Evolutionary conservation across 2,888 invertebrate species (phyloP).

Genomic region (Abrostola tripartita): DNA sequence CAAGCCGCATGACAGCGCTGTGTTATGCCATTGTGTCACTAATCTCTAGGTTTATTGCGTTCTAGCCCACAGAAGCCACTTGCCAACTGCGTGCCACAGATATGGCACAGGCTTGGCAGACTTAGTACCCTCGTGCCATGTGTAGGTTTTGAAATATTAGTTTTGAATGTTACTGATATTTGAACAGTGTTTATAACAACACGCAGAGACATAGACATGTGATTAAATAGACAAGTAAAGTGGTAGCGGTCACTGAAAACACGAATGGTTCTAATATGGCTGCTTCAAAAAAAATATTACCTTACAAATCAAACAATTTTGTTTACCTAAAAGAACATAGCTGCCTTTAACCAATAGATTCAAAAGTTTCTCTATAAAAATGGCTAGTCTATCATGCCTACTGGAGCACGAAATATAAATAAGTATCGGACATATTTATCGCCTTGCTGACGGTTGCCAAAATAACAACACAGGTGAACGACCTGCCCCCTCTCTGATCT

Average conservation of each 20-base stretch:
- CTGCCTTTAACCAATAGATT: no score
- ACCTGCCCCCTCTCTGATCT: constrained; percentile 37
- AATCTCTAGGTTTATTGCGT: background rate
- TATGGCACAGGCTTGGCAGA: background rate
- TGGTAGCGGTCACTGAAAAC: no score
- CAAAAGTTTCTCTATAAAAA: no score
- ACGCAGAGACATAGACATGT: no score
- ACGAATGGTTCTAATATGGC: no score
- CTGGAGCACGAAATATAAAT: background rate
- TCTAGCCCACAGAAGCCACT: background rate
- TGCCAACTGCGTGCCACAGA: background rate
- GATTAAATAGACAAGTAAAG: no score
- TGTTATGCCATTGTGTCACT: background rate
- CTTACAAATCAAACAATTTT: no score
- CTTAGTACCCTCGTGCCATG: background rate
- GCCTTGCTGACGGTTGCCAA: constrained; percentile 16
- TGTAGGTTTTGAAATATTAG: background rate
- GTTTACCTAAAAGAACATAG: no score
- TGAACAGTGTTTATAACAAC: no score
- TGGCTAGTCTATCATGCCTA: no score
- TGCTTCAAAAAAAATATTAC: no score
- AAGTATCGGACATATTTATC: constrained; percentile 1
- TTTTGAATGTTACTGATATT: background rate
- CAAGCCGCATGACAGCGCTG: background rate
- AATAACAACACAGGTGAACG: constrained; percentile 36